Percentiles rank a stretch among this genome's conserved stretches.
These are phyloP conservation scores for Murina feae DNA, from an alignment of 2,113 vertebrate species.

Conservation along the genomic window DNA sequence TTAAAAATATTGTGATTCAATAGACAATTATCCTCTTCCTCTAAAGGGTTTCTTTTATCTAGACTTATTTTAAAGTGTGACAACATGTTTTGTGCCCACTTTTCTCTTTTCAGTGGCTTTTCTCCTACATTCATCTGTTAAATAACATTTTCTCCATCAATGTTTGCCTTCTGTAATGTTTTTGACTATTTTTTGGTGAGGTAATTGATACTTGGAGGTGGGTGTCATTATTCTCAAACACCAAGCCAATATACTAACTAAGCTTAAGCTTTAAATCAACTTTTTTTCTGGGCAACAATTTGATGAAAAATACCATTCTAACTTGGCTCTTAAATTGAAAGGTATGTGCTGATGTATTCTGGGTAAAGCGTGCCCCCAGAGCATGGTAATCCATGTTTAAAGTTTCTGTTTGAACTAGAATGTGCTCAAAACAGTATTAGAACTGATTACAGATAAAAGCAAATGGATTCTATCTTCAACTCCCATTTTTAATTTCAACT, in stretches of 20 bases:
- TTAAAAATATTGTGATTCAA: background rate
- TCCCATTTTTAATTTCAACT: constrained; percentile 26
- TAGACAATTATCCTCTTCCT: background rate
- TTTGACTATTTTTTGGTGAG: background rate
- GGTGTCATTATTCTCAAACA: background rate
- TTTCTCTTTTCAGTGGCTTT: constrained; percentile 27
- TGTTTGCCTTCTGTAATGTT: constrained; percentile 20
- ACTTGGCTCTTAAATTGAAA: constrained; percentile 9
- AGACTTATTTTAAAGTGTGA: background rate
- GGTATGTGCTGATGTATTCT: background rate
- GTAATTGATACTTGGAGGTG: background rate
- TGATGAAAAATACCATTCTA: background rate
- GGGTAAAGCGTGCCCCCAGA: background rate
- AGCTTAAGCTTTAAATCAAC: background rate
- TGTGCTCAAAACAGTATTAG: background rate
- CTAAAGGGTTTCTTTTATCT: background rate
- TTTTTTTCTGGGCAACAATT: background rate
- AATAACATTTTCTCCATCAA: constrained; percentile 26
- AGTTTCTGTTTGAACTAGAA: background rate
- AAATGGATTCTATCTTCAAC: constrained; percentile 27
- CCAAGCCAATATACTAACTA: background rate
- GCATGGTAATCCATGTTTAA: background rate
- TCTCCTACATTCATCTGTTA: constrained; percentile 49
- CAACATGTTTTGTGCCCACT: constrained; percentile 4
- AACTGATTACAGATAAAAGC: background rate